Conservation (phyloP, 53 echinoderm and acorn worm genomes). For the Echinarachnius parma region DNA sequence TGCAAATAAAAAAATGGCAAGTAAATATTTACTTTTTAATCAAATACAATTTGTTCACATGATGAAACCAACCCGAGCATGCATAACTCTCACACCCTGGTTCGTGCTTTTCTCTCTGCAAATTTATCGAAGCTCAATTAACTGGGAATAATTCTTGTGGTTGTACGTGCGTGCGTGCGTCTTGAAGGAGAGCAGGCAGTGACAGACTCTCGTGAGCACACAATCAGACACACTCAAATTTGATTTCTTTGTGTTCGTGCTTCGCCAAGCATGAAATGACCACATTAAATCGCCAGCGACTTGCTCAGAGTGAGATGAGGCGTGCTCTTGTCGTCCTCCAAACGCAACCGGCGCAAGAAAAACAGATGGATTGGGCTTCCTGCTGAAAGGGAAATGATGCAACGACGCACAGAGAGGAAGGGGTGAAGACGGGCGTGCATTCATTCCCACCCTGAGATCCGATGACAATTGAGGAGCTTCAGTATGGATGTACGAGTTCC, state of each 20-base stretch:
- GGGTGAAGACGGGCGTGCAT: slow-evolving; percentile 24
- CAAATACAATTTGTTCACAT: no score
- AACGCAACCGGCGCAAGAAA: slow-evolving; percentile 40
- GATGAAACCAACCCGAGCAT: no score
- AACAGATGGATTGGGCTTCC: slow-evolving; percentile 40
- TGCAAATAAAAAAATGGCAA: no score
- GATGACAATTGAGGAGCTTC: slow-evolving; percentile 43
- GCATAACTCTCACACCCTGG: slow-evolving; percentile 22
- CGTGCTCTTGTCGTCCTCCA: slow-evolving; percentile 34
- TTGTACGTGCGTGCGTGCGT: slow-evolving; percentile 28
- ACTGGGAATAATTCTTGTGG: slow-evolving; percentile 40
- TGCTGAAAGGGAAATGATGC: background rate
- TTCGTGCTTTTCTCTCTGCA: slow-evolving; percentile 25
- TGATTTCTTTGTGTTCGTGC: slow-evolving; percentile 56
- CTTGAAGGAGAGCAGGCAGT: slow-evolving; percentile 21
- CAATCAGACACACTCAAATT: slow-evolving; percentile 48
- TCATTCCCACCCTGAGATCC: slow-evolving; percentile 30
- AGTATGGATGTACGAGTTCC: slow-evolving; percentile 45
- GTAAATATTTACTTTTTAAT: no score
- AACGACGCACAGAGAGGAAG: slow-evolving; percentile 2
- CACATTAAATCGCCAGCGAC: slow-evolving; percentile 47
- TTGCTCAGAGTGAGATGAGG: slow-evolving; percentile 27
- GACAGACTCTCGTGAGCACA: slow-evolving; percentile 44
- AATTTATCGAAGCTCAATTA: slow-evolving; percentile 45
- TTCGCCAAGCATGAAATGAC: slow-evolving; percentile 49